Conservation (phyloP, 2,888 invertebrate genomes). For the Augochlorella aurata region DNA sequence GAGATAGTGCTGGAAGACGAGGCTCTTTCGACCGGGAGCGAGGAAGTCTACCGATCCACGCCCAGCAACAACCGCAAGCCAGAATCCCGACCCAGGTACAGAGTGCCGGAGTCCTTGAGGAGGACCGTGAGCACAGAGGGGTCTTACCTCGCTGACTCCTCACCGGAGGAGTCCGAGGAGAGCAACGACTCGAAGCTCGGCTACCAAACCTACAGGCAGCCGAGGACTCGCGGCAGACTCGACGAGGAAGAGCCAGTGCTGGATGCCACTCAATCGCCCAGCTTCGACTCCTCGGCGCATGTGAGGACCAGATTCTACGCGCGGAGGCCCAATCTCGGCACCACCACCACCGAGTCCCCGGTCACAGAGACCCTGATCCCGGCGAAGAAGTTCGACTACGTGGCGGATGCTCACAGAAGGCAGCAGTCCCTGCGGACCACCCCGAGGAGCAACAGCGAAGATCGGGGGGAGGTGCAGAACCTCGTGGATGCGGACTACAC, state of each 20-base stretch:
- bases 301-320: slow-evolving; percentile 68
- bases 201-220: slow-evolving; percentile 59
- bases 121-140: slow-evolving; percentile 33
- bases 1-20: background rate
- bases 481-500: slow-evolving; percentile 64
- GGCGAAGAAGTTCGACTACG: slow-evolving; percentile 78
- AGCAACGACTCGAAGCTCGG: slow-evolving; percentile 44
- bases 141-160: slow-evolving; percentile 44
- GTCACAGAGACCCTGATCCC: slow-evolving; percentile 79
- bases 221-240: slow-evolving; percentile 59
- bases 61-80: slow-evolving; percentile 35
- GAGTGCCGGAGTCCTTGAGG: slow-evolving; percentile 57
- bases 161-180: slow-evolving; percentile 63
- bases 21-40: background rate
- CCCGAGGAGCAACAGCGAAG: slow-evolving; percentile 41
- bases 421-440: slow-evolving; percentile 74
- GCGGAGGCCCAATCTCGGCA: slow-evolving; percentile 56
- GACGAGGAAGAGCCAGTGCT: slow-evolving; percentile 8
- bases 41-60: slow-evolving; percentile 12
- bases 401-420: slow-evolving; percentile 77
- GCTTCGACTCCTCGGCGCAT: slow-evolving; percentile 46
- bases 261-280: slow-evolving; percentile 35
- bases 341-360: slow-evolving; percentile 69
- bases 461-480: slow-evolving; percentile 51
- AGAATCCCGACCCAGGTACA: slow-evolving; percentile 61